Conservation (phyloP, 2,888 invertebrate genomes). For the Piscicola geometra region DNA sequence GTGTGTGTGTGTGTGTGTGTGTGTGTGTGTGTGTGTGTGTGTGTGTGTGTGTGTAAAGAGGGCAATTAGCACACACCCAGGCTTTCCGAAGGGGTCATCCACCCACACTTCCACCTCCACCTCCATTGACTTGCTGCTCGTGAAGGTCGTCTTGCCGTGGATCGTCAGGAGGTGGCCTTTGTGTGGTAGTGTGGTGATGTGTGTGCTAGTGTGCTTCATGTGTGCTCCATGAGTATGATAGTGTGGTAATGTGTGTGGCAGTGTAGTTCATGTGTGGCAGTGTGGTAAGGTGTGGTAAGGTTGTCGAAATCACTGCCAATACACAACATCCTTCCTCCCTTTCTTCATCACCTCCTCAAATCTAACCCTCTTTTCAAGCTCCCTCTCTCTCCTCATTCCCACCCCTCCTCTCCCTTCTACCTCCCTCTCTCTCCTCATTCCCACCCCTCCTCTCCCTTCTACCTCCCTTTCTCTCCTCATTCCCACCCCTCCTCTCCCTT, state of each 20-base stretch:
- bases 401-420: background rate
- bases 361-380: too few relatives aligned
- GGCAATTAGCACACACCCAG: background rate
- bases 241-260: too few relatives aligned
- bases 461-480: background rate
- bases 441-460: background rate
- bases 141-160: constrained; percentile 38
- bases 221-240: too few relatives aligned
- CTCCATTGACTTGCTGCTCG: constrained; percentile 40
- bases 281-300: too few relatives aligned
- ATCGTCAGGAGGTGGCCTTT: constrained; percentile 40
- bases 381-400: background rate
- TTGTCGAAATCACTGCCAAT: too few relatives aligned
- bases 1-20: constrained; percentile 8
- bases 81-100: constrained; percentile 34
- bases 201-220: background rate
- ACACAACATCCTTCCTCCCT: too few relatives aligned
- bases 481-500: background rate
- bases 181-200: background rate
- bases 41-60: constrained; percentile 18
- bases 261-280: too few relatives aligned
- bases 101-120: constrained; percentile 41
- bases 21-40: constrained; percentile 14
- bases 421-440: background rate
- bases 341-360: too few relatives aligned